Evolutionary conservation across 2,113 vertebrate species (phyloP), one percentile per base, ranked within the genome.

Genomic region (Perca flavescens): DNA sequence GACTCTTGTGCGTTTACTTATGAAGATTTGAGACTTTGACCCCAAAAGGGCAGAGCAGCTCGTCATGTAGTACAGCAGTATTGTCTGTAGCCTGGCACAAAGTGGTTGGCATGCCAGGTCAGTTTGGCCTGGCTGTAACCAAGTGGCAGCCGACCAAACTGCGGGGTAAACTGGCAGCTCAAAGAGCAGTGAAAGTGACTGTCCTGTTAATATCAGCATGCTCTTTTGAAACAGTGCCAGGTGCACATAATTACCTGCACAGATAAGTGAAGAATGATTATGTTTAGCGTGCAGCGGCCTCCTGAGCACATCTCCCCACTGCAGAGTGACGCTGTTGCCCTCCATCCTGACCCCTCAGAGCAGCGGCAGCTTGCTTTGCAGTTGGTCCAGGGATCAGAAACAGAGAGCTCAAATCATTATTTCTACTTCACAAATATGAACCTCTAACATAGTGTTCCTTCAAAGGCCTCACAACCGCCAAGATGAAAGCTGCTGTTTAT

Each of bases 401-500:
- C 70, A 17, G 63, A 73, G 74, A 78, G 74, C 61, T 77, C 82
- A 86, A 85, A 91, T 70, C 71, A 76, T 85, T 84, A 71, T 81
- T 86, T 80, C 60, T 75, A 34, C 73, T 74, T 82, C 63, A 71
- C 65, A 83, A 40, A 75, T 49, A 66, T 47, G 52, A 83, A 65
- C 54, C 47, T 79, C 64, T 66, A 50, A 79, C 65, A 50, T 6
- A 62, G 46, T 46, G 70, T 68, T 88, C 53, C 66, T 77, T 11
- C 11, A 46, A 66, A 77, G 76, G 83, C 88, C 84, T 75, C 90
- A 52, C 40, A 25, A 21, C 43, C 50, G 49, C 76, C 66, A 58
- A 80, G 83, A 89, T 89, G 40, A 94, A 92, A 90, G 88, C 80
- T 72, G 74, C 61, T 61, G 57, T 83, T 85, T 79, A 57, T 77